Evolutionary conservation across 2,888 invertebrate genomes (phyloP), one percentile per base, ranked within the genome.

Genomic region (Choreutis nemorana): DNA sequence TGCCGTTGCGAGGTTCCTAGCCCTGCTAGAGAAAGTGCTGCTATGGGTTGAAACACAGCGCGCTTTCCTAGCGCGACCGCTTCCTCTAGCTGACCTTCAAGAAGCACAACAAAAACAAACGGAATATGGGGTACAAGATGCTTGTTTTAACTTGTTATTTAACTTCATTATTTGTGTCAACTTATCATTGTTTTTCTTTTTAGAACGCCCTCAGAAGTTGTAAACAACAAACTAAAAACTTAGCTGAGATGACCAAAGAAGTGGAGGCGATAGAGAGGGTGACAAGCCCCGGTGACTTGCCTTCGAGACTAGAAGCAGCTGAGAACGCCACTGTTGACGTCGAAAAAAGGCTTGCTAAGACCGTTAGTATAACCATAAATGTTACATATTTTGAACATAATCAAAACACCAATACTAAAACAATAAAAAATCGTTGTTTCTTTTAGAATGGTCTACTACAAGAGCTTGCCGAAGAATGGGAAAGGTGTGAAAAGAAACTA

Each of bases 391-490:
- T 8, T 5, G n/a, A n/a, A n/a, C n/a, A n/a, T n/a, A n/a, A n/a
- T n/a, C n/a, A n/a, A n/a, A n/a, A n/a, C n/a, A n/a, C n/a, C n/a
- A n/a, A n/a, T n/a, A n/a, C 10, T 10, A 16, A 13, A 14, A 3
- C n/a, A 13, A 13, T 10, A 18, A 28, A 27, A 22, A 14, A 15
- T 9, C 32, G 28, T 35, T 32, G 32, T 38, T 34, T 26, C 39
- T 81, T 83, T 37, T 68, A 93, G 93, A 90, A 90, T 58, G 89
- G 91, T 25, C 73, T 94, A 44, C 81, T 96, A 35, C 91, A 92
- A 82, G 96, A 96, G 73, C 87, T 94, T 29, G 89, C 91, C 26
- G 94, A 95, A 61, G 95, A 96, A 78, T 96, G 96, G 93, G 94
- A 95, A 60, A 91, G 96, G 65, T 96, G 94, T 70, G 95, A 96